Base-by-base conservation (phyloP, 1,140 invertebrate species). In the Aphaenogaster floridana region DNA sequence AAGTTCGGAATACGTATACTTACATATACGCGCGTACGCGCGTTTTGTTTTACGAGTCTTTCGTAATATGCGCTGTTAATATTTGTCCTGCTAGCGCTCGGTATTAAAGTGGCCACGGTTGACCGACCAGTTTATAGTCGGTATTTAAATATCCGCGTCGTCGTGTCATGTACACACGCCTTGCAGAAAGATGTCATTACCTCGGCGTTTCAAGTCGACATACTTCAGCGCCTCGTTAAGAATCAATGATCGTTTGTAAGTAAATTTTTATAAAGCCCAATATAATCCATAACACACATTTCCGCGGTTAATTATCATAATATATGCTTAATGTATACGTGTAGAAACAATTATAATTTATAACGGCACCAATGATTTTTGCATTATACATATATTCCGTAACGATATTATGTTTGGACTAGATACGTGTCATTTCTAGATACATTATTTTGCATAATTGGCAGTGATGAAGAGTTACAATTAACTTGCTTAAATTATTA, bases 11-110 rank as follows among this genome's bases (percentile, higher is more conserved):
- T 87, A 48, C 57, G 13, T 50, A 68, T 81, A 89, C 59, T 87
- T 85, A 80, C 28, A 28, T 45, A 64, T 3, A 50, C 36, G n/a
- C n/a, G 36, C 64, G 90, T 68, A 50, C 54, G 57, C 74, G 52
- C 87, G 83, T 92, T 92, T 93, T 93, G 92, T 93, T 93, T 94
- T 91, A 94, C 88, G 91, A 93, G 81, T 86, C 86, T 90, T 89
- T 91, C 90, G 86, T 88, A 88, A 92, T 90, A 71, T 61, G 68
- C 85, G 54, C 61, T 76, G 88, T 92, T 91, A 92, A 94, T 94
- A 93, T 93, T 93, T 90, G 89, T 90, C 89, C 87, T 91, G 52
- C 66, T 66, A 66, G 84, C 85, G 76, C 42, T 68, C 66, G 69
- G 52, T 63, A 64, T 86, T 72, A 80, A 79, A 69, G 52, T 80